Base-by-base conservation (phyloP, 2,113 vertebrate species). In the Bufo gargarizans region DNA sequence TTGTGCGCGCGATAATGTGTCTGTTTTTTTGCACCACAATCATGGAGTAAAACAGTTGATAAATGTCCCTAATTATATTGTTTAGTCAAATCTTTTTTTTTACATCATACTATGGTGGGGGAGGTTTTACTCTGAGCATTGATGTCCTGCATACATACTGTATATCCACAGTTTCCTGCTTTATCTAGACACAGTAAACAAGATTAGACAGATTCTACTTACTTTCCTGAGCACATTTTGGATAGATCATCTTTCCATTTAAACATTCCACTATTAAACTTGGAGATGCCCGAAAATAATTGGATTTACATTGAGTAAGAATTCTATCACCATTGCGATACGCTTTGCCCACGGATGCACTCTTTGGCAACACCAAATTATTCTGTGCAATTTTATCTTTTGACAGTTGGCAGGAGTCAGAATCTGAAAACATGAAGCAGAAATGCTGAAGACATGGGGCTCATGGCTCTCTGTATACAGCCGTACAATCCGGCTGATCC, bases 171-270 rank as follows among this genome's bases (percentile, higher is more conserved):
- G 0, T 33, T 33, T 33, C 33, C 33, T 33, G 1, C 33, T 33
- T 33, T 33, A 33, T 33, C 33, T 33, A 33, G 33, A 33, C 33
- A 33, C 33, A 33, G 33, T 33, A 33, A 33, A 33, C 33, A 33
- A 33, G 33, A 33, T 33, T 33, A 33, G 33, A 33, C 33, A 33
- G 33, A 33, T 33, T 33, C 33, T 53, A 83, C 81, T 83, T 83
- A 83, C 81, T 45, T n/a, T 53, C 61, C 16, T 50, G 61, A 14
- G 45, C 53, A 50, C 81, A 83, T 83, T 83, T 83, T 6, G 81
- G 61, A 67, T 83, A 83, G 8, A 14, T 83, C 81, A 83, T 67
- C 43, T 53, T 14, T 83, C 81, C 63, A 50, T 83, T 20, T 17
- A 14, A 6, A 53, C 81, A 83, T 83, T 67, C 47, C 81, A 83